phyloP scores from a whole-genome alignment of 2,888 invertebrate species.

The Ramazzottius varieornatus region DNA sequence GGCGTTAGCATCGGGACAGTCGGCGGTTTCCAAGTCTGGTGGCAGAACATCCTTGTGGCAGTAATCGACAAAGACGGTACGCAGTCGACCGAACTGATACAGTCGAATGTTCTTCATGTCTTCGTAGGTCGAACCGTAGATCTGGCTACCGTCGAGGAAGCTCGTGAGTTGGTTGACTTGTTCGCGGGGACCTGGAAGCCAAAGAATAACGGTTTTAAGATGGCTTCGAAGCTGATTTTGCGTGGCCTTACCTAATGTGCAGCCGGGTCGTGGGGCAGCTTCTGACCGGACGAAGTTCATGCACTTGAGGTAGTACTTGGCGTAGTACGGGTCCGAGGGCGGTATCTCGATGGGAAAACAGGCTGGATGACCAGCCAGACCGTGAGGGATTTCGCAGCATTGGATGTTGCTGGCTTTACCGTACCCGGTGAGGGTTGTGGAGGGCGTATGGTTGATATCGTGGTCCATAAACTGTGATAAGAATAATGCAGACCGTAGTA shows the following conservation, averaged over 20 bases:
- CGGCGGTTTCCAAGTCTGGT: background rate
- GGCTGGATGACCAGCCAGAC: background rate
- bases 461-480: background rate
- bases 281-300: background rate
- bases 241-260: background rate
- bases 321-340: background rate
- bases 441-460: background rate
- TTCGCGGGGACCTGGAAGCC: conserved; percentile 12
- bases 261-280: background rate
- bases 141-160: conserved; percentile 16
- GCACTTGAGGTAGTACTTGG: background rate
- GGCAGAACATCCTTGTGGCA: conserved; percentile 2
- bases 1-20: conserved; percentile 1
- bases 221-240: no score
- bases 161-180: conserved; percentile 17
- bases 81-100: background rate
- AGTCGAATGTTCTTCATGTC: conserved; percentile 12
- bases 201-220: background rate
- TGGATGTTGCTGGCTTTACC: background rate
- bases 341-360: background rate
- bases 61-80: conserved; percentile 1
- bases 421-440: background rate
- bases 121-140: conserved; percentile 16
- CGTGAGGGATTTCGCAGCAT: background rate
- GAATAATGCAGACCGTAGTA: background rate